Evolutionary conservation across 92 coral and sea anemone genomes (phyloP), one percentile per base, ranked within the genome.

Genomic region (Parazoanthus atlanticus): DNA sequence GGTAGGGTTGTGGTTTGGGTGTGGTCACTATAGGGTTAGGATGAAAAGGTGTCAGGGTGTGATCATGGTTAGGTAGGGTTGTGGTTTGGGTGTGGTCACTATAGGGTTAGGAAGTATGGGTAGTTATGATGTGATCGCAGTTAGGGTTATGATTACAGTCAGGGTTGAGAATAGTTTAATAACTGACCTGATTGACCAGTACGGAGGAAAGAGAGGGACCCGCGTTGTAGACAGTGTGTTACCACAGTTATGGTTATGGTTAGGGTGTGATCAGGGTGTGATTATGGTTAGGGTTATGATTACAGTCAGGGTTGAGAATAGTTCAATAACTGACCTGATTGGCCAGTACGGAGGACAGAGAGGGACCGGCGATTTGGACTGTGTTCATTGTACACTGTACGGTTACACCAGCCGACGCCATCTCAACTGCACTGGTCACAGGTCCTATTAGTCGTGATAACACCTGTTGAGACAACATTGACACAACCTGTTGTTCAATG

Each of bases 121-220:
- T 1, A 3, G 38, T 34, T 34, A 3, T 34, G 38, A 3, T 34
- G 38, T 34, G 38, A 34, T 34, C 38, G 38, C 3, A 34, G 38
- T 34, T 34, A 34, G 1, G 38, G 38, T 34, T 34, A 34, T 34
- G 38, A 34, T 34, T 34, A 34, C 3, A 3, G 3, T 34, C 3
- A 34, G 38, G 38, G 38, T 34, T 75, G 12, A 16, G 31, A 28
- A 70, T 25, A 23, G 11, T 21, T 8, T 30, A 9, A 17, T 7
- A 33, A 49, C 89, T n/a, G 64, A 94, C 97, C 93, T 91, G 95
- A 79, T 89, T 94, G 61, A 94, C 90, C 13, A 94, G 76, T 58
- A 94, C 89, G 21, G 85, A 87, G 46, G 91, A 72, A 1, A 94
- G 90, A 6, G 93, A 85, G 2, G 96, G 88, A 7, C 79, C 88